A percentile compares a stretch with the other conserved stretches of the same genome.
These are phyloP conservation scores for Ciconia nigra DNA, from an alignment of 2,797 vertebrate species.

Conservation along the genomic window DNA sequence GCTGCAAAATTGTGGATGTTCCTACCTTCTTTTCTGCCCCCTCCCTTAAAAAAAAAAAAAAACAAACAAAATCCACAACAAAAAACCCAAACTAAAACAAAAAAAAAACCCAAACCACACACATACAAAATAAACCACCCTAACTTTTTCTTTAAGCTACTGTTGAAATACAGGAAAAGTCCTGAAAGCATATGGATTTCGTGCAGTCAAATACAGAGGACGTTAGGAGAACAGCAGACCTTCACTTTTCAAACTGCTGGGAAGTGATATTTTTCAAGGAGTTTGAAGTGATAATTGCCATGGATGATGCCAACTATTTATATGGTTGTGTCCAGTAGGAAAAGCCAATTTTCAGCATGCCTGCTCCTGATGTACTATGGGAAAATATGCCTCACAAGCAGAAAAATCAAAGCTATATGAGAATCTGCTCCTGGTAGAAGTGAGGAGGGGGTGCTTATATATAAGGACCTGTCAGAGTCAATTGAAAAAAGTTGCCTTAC, in stretches of 20 bases:
- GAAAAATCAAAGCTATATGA: background rate
- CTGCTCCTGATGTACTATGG: background rate
- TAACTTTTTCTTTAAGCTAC: background rate
- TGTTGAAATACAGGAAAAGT: background rate
- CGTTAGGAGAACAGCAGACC: background rate
- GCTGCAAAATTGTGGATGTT: background rate
- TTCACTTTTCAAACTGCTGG: background rate
- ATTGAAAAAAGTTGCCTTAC: background rate
- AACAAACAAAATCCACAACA: background rate
- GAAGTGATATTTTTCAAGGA: background rate
- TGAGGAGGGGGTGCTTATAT: background rate
- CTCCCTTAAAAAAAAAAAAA: background rate
- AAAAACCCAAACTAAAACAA: no score
- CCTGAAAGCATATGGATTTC: background rate
- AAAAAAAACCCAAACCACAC: background rate
- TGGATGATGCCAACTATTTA: background rate
- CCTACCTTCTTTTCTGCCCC: background rate
- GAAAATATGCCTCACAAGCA: background rate
- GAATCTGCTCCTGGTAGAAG: background rate
- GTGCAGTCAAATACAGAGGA: background rate
- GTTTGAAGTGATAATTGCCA: constrained; percentile 8
- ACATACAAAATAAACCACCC: background rate
- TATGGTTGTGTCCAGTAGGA: background rate
- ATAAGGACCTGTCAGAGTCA: background rate
- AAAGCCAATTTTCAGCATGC: constrained; percentile 39